Evolutionary conservation across 2,113 vertebrate species (phyloP).

Genomic region (Grammomys surdaster): DNA sequence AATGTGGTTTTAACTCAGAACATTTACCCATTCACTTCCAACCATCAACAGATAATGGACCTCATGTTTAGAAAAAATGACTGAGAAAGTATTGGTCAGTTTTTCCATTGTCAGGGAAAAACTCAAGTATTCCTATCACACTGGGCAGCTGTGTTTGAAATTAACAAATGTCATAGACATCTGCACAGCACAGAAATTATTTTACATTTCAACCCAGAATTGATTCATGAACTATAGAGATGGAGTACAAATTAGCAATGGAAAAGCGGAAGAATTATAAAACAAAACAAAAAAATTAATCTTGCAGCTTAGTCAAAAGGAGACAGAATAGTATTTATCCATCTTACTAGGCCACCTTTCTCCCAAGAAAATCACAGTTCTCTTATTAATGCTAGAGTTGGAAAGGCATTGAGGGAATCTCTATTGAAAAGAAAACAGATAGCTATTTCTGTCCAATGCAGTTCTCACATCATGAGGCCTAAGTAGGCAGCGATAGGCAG

Average conservation of each 20-base stretch:
- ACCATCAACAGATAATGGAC: neutral
- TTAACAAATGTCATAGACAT: neutral
- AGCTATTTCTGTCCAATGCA: conserved; percentile 52
- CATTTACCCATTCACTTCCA: neutral
- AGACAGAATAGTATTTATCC: neutral
- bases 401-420: conserved; percentile 37
- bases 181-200: neutral
- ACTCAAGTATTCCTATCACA: neutral
- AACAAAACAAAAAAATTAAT: neutral
- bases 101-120: neutral
- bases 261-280: neutral
- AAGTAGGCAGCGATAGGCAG: neutral
- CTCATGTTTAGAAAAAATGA: neutral
- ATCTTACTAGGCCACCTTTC: neutral
- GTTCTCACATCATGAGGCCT: neutral
- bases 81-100: neutral
- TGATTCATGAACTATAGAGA: neutral
- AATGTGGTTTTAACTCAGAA: neutral
- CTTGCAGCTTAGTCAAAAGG: neutral
- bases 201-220: conserved; percentile 3
- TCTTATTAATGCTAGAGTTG: conserved; percentile 46
- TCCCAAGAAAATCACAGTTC: conserved; percentile 3
- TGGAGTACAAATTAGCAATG: neutral
- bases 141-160: neutral
- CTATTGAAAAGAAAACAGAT: conserved; percentile 71